Evolutionary conservation across 92 coral and sea anemone species (phyloP).

Genomic region (Montipora capitata): DNA sequence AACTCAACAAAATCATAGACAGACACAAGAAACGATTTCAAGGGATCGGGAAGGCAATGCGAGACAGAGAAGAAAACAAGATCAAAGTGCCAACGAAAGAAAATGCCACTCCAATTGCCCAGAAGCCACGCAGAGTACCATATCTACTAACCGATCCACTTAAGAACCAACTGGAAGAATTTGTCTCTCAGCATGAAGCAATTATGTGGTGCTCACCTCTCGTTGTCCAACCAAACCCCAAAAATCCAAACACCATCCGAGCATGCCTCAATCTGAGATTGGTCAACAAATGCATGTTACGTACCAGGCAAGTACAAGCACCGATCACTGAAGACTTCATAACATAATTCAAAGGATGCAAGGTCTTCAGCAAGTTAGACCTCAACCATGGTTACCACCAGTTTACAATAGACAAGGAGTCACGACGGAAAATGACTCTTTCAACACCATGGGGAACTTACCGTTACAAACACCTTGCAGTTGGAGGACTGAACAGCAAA

Average conservation of each 20-base stretch:
- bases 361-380: conserved; percentile 54
- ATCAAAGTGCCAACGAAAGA: conserved; percentile 43
- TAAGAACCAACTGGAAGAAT: conserved; percentile 46
- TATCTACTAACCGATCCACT: conserved; percentile 45
- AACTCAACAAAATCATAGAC: not conserved
- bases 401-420: conserved; percentile 69
- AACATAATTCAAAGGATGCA: conserved; percentile 47
- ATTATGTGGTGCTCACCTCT: conserved; percentile 70
- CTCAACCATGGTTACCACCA: conserved; percentile 68
- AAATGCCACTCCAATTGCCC: conserved; percentile 22
- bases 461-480: conserved; percentile 60
- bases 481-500: conserved; percentile 54
- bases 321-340: conserved; percentile 68
- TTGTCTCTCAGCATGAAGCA: conserved; percentile 76
- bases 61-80: conserved; percentile 3
- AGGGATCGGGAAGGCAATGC: not conserved
- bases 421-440: conserved; percentile 65
- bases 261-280: conserved; percentile 50
- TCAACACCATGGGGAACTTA: conserved; percentile 71
- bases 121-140: conserved; percentile 26
- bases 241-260: conserved; percentile 58
- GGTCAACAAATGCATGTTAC: conserved; percentile 65
- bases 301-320: conserved; percentile 73
- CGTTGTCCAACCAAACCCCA: conserved; percentile 63
- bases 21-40: not conserved